These are phyloP conservation scores for Belgica antarctica DNA, from an alignment of 2,888 invertebrate genomes.

Conservation along the genomic window DNA sequence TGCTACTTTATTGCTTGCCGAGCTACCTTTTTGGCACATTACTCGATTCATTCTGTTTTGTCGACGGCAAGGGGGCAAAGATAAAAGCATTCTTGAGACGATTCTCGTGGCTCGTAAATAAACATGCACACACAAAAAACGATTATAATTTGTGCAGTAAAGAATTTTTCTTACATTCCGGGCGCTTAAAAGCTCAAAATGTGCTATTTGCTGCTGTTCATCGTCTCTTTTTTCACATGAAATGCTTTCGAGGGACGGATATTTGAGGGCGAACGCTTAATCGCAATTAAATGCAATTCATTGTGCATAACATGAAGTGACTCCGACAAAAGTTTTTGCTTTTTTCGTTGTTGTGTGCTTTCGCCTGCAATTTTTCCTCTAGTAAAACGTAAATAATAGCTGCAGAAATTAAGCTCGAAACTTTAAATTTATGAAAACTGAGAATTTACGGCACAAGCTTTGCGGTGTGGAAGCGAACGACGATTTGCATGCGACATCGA, in stretches of 20 bases:
- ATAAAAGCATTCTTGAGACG: not conserved
- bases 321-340: conserved; percentile 3
- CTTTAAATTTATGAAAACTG: too few relatives aligned
- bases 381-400: too few relatives aligned
- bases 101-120: conserved; percentile 2
- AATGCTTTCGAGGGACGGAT: not conserved
- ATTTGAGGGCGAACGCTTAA: not conserved
- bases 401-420: too few relatives aligned
- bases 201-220: conserved; percentile 26
- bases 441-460: too few relatives aligned
- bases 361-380: not conserved
- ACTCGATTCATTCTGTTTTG: not conserved
- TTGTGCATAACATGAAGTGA: not conserved
- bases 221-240: conserved; percentile 1
- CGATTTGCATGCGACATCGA: too few relatives aligned
- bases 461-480: too few relatives aligned
- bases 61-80: not conserved
- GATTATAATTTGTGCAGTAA: conserved; percentile 6
- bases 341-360: not conserved
- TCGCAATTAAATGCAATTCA: conserved; percentile 11
- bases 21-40: not conserved
- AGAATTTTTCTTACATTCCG: too few relatives aligned
- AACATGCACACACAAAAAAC: not conserved
- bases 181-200: conserved; percentile 18
- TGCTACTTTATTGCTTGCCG: conserved; percentile 16